These are phyloP conservation scores for Diuraphis noxia DNA, from an alignment of 1,140 invertebrate genomes.

Conservation along the genomic window DNA sequence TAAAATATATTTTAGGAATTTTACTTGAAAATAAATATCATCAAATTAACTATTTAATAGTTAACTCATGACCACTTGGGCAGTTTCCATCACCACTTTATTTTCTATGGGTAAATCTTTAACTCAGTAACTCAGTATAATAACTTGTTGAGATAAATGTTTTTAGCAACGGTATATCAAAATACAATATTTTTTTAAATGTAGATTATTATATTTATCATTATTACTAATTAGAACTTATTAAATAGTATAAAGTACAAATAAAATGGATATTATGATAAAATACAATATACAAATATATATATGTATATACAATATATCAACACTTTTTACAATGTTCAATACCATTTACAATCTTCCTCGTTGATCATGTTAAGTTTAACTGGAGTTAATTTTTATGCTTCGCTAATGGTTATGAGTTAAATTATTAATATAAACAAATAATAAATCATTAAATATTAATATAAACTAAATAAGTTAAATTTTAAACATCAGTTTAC, in stretches of 20 bases:
- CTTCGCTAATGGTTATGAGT: neutral
- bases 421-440: neutral
- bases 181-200: neutral
- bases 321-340: neutral
- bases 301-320: too few relatives aligned
- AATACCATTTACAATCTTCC: neutral
- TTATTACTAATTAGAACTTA: neutral
- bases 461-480: neutral
- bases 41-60: neutral
- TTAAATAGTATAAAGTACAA: neutral
- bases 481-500: neutral
- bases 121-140: too few relatives aligned
- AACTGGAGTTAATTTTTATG: neutral
- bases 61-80: too few relatives aligned
- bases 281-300: too few relatives aligned
- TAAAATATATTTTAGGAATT: neutral
- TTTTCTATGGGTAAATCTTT: accelerated
- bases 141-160: neutral
- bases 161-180: too few relatives aligned
- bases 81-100: neutral
- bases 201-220: neutral
- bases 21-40: neutral
- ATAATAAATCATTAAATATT: neutral
- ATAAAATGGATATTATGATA: neutral
- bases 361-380: neutral